These are phyloP conservation scores for Macaca fascicularis DNA, from an alignment of 2,113 vertebrate genomes.

Conservation along the genomic window DNA sequence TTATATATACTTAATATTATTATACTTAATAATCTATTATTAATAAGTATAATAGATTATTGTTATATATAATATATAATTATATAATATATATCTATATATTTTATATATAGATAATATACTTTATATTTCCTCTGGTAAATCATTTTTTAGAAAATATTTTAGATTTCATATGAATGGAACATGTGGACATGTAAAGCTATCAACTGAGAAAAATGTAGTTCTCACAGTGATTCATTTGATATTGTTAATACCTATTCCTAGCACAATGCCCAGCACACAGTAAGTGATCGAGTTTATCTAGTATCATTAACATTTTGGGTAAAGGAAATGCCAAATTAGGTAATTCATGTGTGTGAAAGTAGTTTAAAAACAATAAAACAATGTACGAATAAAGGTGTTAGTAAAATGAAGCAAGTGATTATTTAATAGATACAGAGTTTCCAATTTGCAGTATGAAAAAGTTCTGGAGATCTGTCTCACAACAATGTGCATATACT, in stretches of 20 bases:
- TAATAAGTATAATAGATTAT: too few relatives aligned
- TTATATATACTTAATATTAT: too few relatives aligned
- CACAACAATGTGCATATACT: neutral
- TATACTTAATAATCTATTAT: too few relatives aligned
- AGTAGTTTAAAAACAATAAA: neutral
- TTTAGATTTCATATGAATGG: neutral
- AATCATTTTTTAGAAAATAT: slow-evolving; percentile 5
- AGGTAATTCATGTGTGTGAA: neutral
- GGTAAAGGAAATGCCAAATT: neutral
- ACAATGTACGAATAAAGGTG: neutral
- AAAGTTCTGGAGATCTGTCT: neutral
- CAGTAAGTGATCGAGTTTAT: neutral
- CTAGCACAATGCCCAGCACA: neutral
- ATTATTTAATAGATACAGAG: neutral
- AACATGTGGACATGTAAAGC: neutral
- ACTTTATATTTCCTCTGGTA: neutral
- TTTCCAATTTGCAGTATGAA: slow-evolving; percentile 9
- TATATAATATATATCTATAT: too few relatives aligned
- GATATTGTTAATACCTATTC: neutral
- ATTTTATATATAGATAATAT: neutral
- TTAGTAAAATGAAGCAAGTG: neutral
- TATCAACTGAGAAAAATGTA: neutral
- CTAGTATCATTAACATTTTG: neutral
- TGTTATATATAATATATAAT: too few relatives aligned
- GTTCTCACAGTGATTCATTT: neutral